These are phyloP conservation scores for Agrotis ipsilon DNA, from an alignment of 2,888 invertebrate genomes.

Conservation along the genomic window DNA sequence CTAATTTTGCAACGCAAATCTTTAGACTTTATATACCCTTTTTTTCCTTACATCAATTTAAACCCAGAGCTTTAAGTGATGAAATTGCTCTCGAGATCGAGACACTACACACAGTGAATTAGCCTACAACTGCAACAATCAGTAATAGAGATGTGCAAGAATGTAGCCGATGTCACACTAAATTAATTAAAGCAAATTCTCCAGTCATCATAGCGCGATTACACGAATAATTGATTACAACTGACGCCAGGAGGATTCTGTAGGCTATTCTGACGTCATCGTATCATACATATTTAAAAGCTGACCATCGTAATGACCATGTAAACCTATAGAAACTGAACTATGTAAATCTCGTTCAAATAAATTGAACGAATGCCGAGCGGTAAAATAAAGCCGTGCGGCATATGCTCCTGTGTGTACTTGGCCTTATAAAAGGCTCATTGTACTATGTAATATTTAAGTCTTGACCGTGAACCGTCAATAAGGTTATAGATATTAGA, in stretches of 20 bases:
- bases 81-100: background rate
- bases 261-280: slow-evolving; percentile 39
- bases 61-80: background rate
- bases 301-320: slow-evolving; percentile 3
- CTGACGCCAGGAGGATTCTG: slow-evolving; percentile 53
- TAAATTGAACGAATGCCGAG: background rate
- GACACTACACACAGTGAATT: background rate
- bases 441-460: background rate
- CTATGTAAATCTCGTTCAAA: no score
- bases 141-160: slow-evolving; percentile 41
- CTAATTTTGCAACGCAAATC: no score
- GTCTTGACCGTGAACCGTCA: background rate
- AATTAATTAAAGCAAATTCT: slow-evolving; percentile 51
- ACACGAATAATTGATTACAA: slow-evolving; percentile 51
- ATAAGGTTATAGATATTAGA: background rate
- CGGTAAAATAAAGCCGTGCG: background rate
- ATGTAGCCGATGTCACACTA: slow-evolving; percentile 30
- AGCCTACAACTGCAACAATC: slow-evolving; percentile 15
- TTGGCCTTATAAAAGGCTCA: no score
- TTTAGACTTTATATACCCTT: no score
- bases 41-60: no score
- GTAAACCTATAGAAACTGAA: background rate
- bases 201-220: slow-evolving; percentile 45
- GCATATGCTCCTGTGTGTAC: background rate
- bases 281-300: background rate